These are phyloP conservation scores for Oriolus oriolus DNA, from an alignment of 2,113 vertebrate species.

Conservation along the genomic window DNA sequence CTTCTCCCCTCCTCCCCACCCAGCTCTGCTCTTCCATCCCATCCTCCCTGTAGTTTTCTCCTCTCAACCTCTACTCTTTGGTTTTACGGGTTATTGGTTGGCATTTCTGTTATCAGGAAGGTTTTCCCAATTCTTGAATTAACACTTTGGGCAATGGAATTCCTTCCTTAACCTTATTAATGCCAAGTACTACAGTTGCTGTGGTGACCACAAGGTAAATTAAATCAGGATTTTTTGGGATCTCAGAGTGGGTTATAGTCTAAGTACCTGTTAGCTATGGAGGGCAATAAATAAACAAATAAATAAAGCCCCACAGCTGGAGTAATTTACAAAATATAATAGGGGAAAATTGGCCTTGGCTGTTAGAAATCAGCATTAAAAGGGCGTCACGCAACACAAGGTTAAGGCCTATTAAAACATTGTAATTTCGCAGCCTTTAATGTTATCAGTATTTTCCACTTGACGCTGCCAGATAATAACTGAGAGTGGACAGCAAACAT, in stretches of 20 bases:
- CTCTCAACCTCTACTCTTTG: neutral
- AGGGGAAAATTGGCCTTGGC: neutral
- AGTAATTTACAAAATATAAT: conserved; percentile 13
- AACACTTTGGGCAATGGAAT: conserved; percentile 19
- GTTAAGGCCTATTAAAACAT: conserved; percentile 71
- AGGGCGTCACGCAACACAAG: conserved; percentile 59
- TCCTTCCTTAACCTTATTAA: conserved; percentile 3
- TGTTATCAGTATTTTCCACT: conserved; percentile 63
- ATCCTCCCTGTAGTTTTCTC: neutral
- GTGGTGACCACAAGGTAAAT: conserved; percentile 14
- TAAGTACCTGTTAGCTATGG: neutral
- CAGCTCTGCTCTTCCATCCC: neutral
- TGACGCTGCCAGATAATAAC: conserved; percentile 65
- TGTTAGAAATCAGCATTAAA: conserved; percentile 43
- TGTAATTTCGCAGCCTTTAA: conserved; percentile 64
- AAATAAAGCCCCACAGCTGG: neutral
- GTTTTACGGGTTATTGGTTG: neutral
- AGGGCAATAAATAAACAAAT: neutral
- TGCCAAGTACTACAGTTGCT: neutral
- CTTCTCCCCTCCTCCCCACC: neutral
- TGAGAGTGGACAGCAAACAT: conserved; percentile 28
- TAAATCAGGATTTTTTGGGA: neutral
- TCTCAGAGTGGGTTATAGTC: neutral
- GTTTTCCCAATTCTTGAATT: neutral
- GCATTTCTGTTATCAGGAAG: neutral